Evolutionary conservation across 2,888 invertebrate species (phyloP).

Genomic region (Protodeltote pygarga): DNA sequence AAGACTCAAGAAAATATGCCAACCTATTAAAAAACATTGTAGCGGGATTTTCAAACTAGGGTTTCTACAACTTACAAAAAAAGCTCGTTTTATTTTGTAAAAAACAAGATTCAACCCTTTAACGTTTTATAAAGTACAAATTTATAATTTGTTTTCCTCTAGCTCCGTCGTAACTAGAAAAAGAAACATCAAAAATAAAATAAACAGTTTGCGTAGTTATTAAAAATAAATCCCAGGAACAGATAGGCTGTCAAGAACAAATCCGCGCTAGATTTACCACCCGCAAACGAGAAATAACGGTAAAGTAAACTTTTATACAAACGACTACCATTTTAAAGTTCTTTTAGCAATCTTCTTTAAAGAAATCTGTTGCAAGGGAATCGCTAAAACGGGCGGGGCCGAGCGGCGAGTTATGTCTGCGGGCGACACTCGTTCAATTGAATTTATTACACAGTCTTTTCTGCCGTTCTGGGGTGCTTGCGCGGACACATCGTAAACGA

Average conservation of each 20-base stretch:
- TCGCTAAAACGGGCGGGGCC: constrained; percentile 56
- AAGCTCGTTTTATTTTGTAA: too few species aligned
- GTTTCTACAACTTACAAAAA: too few species aligned
- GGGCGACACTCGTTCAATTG: constrained; percentile 73
- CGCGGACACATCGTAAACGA: constrained; percentile 50
- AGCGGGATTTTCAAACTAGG: too few species aligned
- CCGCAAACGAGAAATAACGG: constrained; percentile 57
- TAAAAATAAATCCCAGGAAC: constrained; percentile 38
- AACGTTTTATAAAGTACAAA: too few species aligned
- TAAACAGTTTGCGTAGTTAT: constrained; percentile 24
- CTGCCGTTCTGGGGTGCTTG: constrained; percentile 43
- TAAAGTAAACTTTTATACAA: constrained; percentile 71
- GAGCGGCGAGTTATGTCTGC: constrained; percentile 65
- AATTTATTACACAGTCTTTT: constrained; percentile 75
- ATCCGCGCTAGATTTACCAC: constrained; percentile 51
- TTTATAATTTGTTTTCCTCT: too few species aligned
- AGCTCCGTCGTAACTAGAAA: constrained; percentile 6
- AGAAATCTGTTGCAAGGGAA: constrained; percentile 66
- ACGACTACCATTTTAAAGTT: constrained; percentile 72
- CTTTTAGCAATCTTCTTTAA: constrained; percentile 63
- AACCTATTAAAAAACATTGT: too few species aligned
- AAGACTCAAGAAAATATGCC: too few species aligned
- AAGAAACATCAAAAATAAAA: constrained; percentile 12
- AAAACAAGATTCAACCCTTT: too few species aligned
- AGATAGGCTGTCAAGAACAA: constrained; percentile 55